A percentile compares a stretch with the other conserved stretches of the same genome.
These are phyloP conservation scores for Listrodromus nycthemerus DNA, from an alignment of 2,888 invertebrate species.

Conservation along the genomic window DNA sequence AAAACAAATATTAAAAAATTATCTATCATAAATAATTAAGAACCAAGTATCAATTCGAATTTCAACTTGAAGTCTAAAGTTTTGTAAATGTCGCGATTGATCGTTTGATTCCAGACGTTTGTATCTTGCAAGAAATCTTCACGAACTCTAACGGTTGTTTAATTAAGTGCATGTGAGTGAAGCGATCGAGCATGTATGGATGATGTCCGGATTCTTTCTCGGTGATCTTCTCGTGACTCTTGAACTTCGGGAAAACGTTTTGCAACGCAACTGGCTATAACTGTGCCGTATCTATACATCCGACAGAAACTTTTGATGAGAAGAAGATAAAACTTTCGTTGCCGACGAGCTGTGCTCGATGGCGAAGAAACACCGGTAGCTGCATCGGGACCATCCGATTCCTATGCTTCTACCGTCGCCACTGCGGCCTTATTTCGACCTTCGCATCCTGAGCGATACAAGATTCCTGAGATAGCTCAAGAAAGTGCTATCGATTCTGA, in stretches of 20 bases:
- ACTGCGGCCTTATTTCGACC: slow-evolving; percentile 46
- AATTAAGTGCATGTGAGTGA: slow-evolving; percentile 44
- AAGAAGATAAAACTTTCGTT: slow-evolving; percentile 68
- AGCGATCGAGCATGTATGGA: slow-evolving; percentile 47
- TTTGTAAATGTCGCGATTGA: too few relatives aligned
- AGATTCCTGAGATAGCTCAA: slow-evolving; percentile 10
- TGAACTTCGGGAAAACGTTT: slow-evolving; percentile 32
- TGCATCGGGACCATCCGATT: slow-evolving; percentile 47
- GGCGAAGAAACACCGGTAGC: slow-evolving; percentile 6
- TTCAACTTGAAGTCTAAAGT: too few relatives aligned
- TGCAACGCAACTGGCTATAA: slow-evolving; percentile 14
- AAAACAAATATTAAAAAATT: too few relatives aligned
- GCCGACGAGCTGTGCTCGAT: slow-evolving; percentile 7
- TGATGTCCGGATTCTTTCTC: slow-evolving; percentile 42
- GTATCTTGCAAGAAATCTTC: background rate
- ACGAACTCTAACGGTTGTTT: slow-evolving; percentile 25
- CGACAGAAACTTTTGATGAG: slow-evolving; percentile 69
- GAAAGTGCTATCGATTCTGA: slow-evolving; percentile 57
- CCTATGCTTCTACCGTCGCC: slow-evolving; percentile 1
- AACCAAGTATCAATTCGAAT: too few relatives aligned
- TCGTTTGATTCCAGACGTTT: background rate
- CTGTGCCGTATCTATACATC: slow-evolving; percentile 25
- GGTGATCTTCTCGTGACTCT: slow-evolving; percentile 48
- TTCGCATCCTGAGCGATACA: slow-evolving; percentile 53
- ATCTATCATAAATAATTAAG: too few relatives aligned